Evolutionary conservation across 53 echinoderm and acorn worm genomes (phyloP), one percentile per base, ranked within the genome.

Genomic region (Echinometra lucunter): DNA sequence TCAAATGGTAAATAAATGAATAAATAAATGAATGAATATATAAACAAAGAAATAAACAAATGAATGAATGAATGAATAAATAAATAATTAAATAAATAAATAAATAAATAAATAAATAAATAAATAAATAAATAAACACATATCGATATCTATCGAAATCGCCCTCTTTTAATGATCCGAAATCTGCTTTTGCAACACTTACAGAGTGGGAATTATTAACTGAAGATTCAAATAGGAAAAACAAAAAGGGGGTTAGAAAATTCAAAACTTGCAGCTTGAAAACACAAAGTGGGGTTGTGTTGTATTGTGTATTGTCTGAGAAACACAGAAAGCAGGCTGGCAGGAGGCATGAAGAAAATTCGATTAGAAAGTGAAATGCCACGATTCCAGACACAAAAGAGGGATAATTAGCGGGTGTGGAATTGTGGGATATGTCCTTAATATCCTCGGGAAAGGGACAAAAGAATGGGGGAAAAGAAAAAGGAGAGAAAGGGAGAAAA

Each of bases 351-450:
- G 56, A 3, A 56, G 56, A 49, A 88, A 55, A 55, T 32, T 78
- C 11, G 88, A 88, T 55, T 88, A 55, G 58, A 90, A 60, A 19
- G 90, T 25, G 58, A 89, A 89, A 56, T 30, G 57, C 89, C 58
- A 57, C 57, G 57, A 19, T 18, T n/a, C 1, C 40, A 57, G 90
- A 90, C 66, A 89, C 90, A 90, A 63, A 66, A 40, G 90, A 90
- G 40, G 40, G 17, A 30, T 55, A 57, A 90, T 63, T 90, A 63
- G 63, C 90, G 63, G 18, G 90, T 57, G 66, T 90, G 63, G 90
- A 88, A 88, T 88, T 56, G 88, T 88, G 88, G 83, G 88, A 90
- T 90, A 90, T 90, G 90, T 90, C 58, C 30, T 10, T 40, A 17
- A 90, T 89, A 56, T 90, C 90, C 66, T 57, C 90, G 35, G 89